Conservation (phyloP, 2,797 vertebrate species). For the Triplophysa yarkandensis region DNA sequence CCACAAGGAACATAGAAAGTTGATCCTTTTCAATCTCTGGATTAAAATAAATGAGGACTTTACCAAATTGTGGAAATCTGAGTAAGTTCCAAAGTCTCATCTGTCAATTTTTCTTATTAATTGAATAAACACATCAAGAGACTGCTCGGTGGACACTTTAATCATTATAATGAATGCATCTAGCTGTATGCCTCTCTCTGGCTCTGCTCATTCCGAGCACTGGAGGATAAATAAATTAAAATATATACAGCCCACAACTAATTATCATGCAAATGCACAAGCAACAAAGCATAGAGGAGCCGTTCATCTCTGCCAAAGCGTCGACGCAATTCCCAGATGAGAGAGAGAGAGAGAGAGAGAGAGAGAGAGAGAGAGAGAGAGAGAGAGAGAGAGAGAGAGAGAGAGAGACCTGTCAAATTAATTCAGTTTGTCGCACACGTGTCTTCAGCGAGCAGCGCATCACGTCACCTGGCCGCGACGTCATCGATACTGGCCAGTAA, state of each 20-base stretch:
- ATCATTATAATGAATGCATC: slow-evolving; percentile 82
- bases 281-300: slow-evolving; percentile 72
- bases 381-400: slow-evolving; percentile 69
- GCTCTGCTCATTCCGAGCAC: slow-evolving; percentile 67
- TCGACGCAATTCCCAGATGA: slow-evolving; percentile 82
- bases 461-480: slow-evolving; percentile 70
- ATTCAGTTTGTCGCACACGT: slow-evolving; percentile 74
- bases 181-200: slow-evolving; percentile 51
- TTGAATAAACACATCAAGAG: slow-evolving; percentile 89
- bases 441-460: slow-evolving; percentile 65
- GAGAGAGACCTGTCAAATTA: slow-evolving; percentile 84
- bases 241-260: slow-evolving; percentile 76
- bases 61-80: slow-evolving; percentile 52
- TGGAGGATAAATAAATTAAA: slow-evolving; percentile 77
- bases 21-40: slow-evolving; percentile 24
- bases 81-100: slow-evolving; percentile 72
- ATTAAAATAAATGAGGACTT: slow-evolving; percentile 60
- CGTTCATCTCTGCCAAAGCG: slow-evolving; percentile 77
- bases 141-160: slow-evolving; percentile 80
- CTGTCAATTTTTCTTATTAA: slow-evolving; percentile 83
- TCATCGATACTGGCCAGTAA: slow-evolving; percentile 65
- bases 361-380: slow-evolving; percentile 69
- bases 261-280: slow-evolving; percentile 86
- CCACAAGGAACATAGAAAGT: slow-evolving; percentile 41
- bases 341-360: slow-evolving; percentile 63